Percentiles rank a stretch among this genome's conserved stretches.
These are phyloP conservation scores for Calonectris borealis DNA, from an alignment of 2,113 vertebrate species.

Conservation along the genomic window DNA sequence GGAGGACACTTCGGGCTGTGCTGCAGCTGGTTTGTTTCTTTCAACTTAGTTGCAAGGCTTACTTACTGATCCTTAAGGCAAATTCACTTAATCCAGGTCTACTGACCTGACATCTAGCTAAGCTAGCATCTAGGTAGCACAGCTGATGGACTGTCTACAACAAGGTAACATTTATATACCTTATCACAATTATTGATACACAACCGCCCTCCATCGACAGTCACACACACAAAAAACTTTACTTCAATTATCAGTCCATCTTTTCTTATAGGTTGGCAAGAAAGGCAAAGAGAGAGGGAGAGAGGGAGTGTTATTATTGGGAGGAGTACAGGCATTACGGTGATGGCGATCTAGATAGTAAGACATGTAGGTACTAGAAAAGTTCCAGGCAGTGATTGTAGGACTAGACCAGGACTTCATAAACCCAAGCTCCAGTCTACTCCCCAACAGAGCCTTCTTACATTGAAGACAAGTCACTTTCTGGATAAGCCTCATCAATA, in stretches of 20 bases:
- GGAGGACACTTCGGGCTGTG: background rate
- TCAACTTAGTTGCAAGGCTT: background rate
- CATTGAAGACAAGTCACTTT: background rate
- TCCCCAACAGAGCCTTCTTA: background rate
- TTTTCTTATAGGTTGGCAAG: background rate
- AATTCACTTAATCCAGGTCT: background rate
- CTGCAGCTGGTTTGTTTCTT: background rate
- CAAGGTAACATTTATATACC: background rate
- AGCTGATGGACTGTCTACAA: background rate
- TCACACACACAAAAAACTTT: background rate
- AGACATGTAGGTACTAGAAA: conserved; percentile 38
- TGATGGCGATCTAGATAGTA: conserved; percentile 11
- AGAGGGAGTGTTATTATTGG: background rate
- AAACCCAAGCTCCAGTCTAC: background rate
- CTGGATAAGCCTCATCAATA: background rate
- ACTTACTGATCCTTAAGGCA: background rate
- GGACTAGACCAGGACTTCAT: background rate
- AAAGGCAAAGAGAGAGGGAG: background rate
- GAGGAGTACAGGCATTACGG: background rate
- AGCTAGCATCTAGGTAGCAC: background rate
- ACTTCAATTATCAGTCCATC: background rate
- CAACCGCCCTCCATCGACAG: background rate
- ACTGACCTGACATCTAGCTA: background rate
- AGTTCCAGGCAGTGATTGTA: background rate
- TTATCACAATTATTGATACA: background rate